Evolutionary conservation across 2,797 vertebrate species (phyloP).

Genomic region (Sebastes jordani): DNA sequence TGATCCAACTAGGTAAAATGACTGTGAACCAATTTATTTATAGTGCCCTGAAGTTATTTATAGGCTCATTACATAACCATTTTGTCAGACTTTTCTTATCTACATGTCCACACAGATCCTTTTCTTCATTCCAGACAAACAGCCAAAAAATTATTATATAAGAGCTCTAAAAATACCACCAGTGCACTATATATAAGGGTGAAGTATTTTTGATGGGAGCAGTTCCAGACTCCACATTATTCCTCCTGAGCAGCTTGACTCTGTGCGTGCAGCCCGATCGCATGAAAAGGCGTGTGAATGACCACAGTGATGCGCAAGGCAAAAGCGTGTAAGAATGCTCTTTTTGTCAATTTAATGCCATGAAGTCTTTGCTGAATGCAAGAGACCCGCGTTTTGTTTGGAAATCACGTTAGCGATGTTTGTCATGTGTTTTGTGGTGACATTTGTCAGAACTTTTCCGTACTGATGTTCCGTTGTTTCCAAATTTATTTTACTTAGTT

Average conservation of each 20-base stretch:
- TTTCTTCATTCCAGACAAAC: conserved; percentile 41
- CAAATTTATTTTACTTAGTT: too few relatives aligned
- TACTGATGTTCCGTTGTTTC: too few relatives aligned
- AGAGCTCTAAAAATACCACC: conserved; percentile 61
- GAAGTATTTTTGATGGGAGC: conserved; percentile 36
- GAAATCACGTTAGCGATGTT: accelerated
- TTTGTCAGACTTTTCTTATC: conserved; percentile 61
- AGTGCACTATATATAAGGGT: conserved; percentile 42
- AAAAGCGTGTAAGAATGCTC: too few relatives aligned
- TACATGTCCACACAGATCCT: conserved; percentile 37
- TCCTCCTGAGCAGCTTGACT: conserved; percentile 32
- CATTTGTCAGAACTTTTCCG: too few relatives aligned
- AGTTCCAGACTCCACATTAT: conserved; percentile 9
- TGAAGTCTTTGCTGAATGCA: too few relatives aligned
- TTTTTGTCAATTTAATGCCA: too few relatives aligned
- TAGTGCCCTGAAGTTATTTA: conserved; percentile 57
- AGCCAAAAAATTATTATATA: conserved; percentile 58
- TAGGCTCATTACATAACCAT: conserved; percentile 58
- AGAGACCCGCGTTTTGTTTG: too few relatives aligned
- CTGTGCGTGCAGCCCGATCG: background rate
- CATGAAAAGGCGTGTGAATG: too few relatives aligned
- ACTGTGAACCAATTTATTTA: conserved; percentile 56
- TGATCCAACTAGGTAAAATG: conserved; percentile 39
- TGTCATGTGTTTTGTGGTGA: too few relatives aligned
- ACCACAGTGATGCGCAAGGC: too few relatives aligned